phyloP scores from a whole-genome alignment of 2,888 invertebrate genomes.

The Auanema sp. region DNA sequence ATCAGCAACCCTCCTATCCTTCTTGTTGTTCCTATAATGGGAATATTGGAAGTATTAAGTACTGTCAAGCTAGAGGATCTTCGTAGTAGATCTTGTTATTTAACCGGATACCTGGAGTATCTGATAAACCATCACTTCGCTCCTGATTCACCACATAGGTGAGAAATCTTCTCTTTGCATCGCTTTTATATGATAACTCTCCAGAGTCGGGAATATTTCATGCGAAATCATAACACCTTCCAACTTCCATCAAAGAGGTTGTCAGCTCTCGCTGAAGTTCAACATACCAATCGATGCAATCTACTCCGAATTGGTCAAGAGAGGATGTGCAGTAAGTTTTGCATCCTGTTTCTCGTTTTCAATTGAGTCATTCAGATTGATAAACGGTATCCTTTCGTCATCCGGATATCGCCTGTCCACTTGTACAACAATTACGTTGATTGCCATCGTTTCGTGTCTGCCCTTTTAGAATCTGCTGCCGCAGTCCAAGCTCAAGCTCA shows the following conservation, averaged over 20 bases:
- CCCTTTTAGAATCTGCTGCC: slow-evolving; percentile 27
- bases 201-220: slow-evolving; percentile 38
- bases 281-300: slow-evolving; percentile 65
- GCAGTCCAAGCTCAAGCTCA: too few species aligned
- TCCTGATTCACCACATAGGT: slow-evolving; percentile 19
- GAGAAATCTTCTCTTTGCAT: slow-evolving; percentile 1
- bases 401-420: slow-evolving; percentile 69
- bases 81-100: slow-evolving; percentile 67
- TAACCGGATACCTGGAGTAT: slow-evolving; percentile 70
- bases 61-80: slow-evolving; percentile 67
- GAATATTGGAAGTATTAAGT: slow-evolving; percentile 68
- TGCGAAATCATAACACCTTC: slow-evolving; percentile 69
- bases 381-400: slow-evolving; percentile 68
- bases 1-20: slow-evolving; percentile 70
- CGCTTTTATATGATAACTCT: slow-evolving; percentile 1
- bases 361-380: slow-evolving; percentile 66
- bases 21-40: slow-evolving; percentile 66
- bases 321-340: slow-evolving; percentile 69
- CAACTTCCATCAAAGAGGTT: slow-evolving; percentile 68
- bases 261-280: slow-evolving; percentile 68
- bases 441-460: slow-evolving; percentile 49
- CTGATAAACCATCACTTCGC: slow-evolving; percentile 53
- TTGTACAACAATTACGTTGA: slow-evolving; percentile 68
- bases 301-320: slow-evolving; percentile 66
- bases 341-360: background rate